Base-by-base conservation (phyloP, 1,140 invertebrate species). In the Tigriopus japonicus region DNA sequence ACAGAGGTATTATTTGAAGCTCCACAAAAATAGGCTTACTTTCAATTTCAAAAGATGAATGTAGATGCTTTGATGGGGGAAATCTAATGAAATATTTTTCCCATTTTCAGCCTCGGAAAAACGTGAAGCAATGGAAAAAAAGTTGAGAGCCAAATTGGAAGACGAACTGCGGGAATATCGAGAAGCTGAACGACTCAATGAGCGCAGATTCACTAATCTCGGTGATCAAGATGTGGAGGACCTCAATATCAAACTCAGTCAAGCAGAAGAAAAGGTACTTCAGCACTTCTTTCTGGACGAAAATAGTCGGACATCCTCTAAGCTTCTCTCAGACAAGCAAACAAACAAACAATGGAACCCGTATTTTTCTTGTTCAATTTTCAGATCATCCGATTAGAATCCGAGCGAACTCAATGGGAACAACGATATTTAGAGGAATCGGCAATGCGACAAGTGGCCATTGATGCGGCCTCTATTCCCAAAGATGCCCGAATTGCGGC, bases 401-500 rank as follows among this genome's bases (percentile, higher is more conserved):
- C 84, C 3, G 85, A 88, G 67, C 82, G 84, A 60, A 79, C 84
- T 52, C 85, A 87, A 71, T 87, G 86, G 84, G 86, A 90, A 71
- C 86, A 89, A 72, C 78, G 84, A 52, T 89, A 86, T 72, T 72
- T 90, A 7, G 86, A 89, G 70, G 86, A 90, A 71, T 85, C 81
- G 64, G 84, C 86, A 40, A 71, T 87, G 59, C 73, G 85, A 49
- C 86, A 89, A 72, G 82, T 85, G 43, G 85, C 84, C 21, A 85
- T 87, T 49, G 85, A 86, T 69, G 84, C 84, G 56, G 85, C 85
- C 45, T 84, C 84, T 69, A 81, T 86, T 71, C 84, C 84, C 63
- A 87, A 87, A 68, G 86, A 90, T 72, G 84, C 84, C 0, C 87
- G 87, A 70, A 86, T 88, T 66, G 85, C 85, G 45, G 85, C 85